These are phyloP conservation scores for Ceuthmochares aereus DNA, from an alignment of 2,113 vertebrate genomes.

Conservation along the genomic window DNA sequence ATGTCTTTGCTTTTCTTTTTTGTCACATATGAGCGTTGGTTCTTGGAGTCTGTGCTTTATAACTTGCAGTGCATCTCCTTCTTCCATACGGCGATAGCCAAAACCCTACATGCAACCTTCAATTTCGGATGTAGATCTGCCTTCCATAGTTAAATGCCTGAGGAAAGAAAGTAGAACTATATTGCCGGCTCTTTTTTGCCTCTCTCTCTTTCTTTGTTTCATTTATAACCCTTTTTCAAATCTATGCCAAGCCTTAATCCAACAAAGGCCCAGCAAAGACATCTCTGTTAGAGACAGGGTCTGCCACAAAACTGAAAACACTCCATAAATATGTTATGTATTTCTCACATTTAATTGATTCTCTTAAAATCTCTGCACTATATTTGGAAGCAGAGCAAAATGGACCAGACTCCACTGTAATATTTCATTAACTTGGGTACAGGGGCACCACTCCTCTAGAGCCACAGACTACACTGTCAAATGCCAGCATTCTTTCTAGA, in stretches of 20 bases:
- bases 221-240: not conserved
- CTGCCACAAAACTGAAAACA: not conserved
- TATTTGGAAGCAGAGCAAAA: not conserved
- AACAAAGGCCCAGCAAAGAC: not conserved
- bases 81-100: not conserved
- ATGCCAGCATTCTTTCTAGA: conserved; percentile 24
- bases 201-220: not conserved
- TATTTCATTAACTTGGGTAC: not conserved
- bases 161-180: not conserved
- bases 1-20: not conserved
- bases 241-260: not conserved
- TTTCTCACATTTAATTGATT: not conserved
- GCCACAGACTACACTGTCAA: not conserved
- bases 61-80: not conserved
- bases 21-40: not conserved
- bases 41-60: not conserved
- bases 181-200: not conserved
- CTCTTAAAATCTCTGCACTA: not conserved
- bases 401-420: not conserved
- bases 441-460: not conserved
- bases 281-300: not conserved
- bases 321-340: not conserved
- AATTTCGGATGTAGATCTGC: not conserved
- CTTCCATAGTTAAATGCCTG: not conserved
- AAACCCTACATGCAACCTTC: not conserved